Percentiles rank a stretch among this genome's conserved stretches.
These are phyloP conservation scores for Choristoneura fumiferana DNA, from an alignment of 1,140 invertebrate species.

Conservation along the genomic window DNA sequence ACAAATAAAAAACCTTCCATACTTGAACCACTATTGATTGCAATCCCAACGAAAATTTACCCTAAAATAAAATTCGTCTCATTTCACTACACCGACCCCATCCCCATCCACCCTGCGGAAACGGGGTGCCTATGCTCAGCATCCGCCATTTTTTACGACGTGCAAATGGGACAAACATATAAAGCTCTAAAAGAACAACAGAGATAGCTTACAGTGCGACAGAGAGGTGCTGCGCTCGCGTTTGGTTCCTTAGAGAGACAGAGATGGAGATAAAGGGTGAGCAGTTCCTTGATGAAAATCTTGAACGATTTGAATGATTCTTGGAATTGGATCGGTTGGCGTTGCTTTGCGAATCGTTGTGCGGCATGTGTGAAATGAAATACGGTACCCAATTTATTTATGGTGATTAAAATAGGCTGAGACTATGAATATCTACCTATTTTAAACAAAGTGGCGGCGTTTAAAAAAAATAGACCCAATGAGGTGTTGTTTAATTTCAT, in stretches of 20 bases:
- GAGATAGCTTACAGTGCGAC: constrained; percentile 28
- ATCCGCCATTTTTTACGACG: constrained; percentile 58
- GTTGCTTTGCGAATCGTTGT: no score
- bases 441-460: no score
- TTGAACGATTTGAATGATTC: no score
- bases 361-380: no score
- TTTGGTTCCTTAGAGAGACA: constrained; percentile 41
- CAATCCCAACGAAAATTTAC: constrained; percentile 25
- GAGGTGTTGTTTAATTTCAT: no score
- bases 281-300: no score
- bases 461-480: no score
- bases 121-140: constrained; percentile 33
- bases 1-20: no score
- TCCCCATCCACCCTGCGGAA: constrained; percentile 35
- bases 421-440: no score
- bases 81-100: constrained; percentile 28
- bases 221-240: constrained; percentile 35
- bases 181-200: constrained; percentile 29
- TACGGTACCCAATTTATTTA: no score
- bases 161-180: constrained; percentile 28
- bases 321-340: no score
- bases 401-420: background rate
- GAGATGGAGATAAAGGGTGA: constrained; percentile 32
- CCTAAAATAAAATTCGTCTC: constrained; percentile 37
- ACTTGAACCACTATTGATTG: constrained; percentile 24